Evolutionary conservation across 2,888 invertebrate genomes (phyloP).

Genomic region (Zele albiditarsus): DNA sequence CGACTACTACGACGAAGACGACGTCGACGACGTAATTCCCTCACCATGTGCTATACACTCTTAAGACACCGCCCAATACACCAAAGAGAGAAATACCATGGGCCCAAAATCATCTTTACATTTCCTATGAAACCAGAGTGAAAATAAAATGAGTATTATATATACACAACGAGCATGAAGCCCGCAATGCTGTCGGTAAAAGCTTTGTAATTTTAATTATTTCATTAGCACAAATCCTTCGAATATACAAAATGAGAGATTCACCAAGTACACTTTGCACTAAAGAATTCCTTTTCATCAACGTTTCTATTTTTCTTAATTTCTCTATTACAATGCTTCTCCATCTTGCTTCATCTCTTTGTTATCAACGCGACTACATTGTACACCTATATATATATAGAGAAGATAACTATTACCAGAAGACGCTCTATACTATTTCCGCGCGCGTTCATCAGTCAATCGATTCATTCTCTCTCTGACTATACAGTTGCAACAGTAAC

Average conservation of each 20-base stretch:
- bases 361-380: conserved; percentile 24
- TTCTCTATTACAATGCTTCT: conserved; percentile 22
- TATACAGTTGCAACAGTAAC: conserved; percentile 11
- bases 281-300: conserved; percentile 43
- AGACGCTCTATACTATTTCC: neutral
- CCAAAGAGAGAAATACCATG: conserved; percentile 13
- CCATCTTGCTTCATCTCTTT: conserved; percentile 30
- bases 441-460: conserved; percentile 19
- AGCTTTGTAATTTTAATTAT: conserved; percentile 60
- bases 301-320: conserved; percentile 49
- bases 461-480: neutral
- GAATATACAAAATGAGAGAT: conserved; percentile 53
- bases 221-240: conserved; percentile 59
- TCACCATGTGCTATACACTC: neutral
- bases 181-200: conserved; percentile 31
- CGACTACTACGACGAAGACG: neutral
- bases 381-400: conserved; percentile 10
- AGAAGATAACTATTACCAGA: neutral
- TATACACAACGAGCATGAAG: conserved; percentile 11
- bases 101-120: conserved; percentile 37
- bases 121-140: conserved; percentile 22
- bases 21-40: conserved; percentile 26
- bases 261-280: conserved; percentile 39
- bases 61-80: neutral
- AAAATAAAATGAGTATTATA: conserved; percentile 27